These are phyloP conservation scores for Priocnemis perturbator DNA, from an alignment of 2,888 invertebrate genomes.

Conservation along the genomic window DNA sequence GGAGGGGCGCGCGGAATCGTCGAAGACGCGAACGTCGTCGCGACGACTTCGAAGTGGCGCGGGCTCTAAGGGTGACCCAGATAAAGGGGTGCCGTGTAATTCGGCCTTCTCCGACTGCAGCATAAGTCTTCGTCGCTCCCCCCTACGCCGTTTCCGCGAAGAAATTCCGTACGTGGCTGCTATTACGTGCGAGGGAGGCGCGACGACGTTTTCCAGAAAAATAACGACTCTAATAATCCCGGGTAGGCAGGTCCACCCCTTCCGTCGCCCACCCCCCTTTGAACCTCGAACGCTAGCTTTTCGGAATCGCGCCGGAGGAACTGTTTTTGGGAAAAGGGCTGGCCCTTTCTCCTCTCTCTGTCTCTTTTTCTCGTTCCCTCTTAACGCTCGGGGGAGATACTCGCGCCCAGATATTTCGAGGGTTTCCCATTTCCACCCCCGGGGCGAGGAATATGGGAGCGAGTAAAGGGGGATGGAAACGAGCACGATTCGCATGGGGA, in stretches of 20 bases:
- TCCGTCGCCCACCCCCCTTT: conserved; percentile 22
- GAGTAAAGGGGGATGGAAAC: conserved; percentile 59
- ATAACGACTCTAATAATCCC: conserved; percentile 67
- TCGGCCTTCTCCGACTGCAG: conserved; percentile 25
- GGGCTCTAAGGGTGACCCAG: conserved; percentile 14
- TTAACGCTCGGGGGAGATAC: conserved; percentile 49
- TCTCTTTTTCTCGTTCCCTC: conserved; percentile 35
- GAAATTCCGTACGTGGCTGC: conserved; percentile 39
- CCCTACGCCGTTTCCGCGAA: too few relatives aligned
- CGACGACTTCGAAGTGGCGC: neutral
- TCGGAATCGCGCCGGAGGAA: conserved; percentile 54
- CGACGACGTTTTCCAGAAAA: conserved; percentile 56
- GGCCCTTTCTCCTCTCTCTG: conserved; percentile 26
- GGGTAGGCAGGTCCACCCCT: conserved; percentile 49
- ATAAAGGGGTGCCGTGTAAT: conserved; percentile 43
- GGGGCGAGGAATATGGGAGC: conserved; percentile 57
- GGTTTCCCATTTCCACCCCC: conserved; percentile 64
- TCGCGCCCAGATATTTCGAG: conserved; percentile 63
- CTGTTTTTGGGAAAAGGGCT: conserved; percentile 51
- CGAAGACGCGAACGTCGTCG: neutral
- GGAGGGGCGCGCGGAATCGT: too few relatives aligned
- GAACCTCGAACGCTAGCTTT: conserved; percentile 48
- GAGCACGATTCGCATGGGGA: conserved; percentile 61
- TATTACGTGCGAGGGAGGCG: conserved; percentile 36
- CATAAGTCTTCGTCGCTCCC: conserved; percentile 40